phyloP scores from a whole-genome alignment of 2,113 vertebrate species.

The Piprites chloris region DNA sequence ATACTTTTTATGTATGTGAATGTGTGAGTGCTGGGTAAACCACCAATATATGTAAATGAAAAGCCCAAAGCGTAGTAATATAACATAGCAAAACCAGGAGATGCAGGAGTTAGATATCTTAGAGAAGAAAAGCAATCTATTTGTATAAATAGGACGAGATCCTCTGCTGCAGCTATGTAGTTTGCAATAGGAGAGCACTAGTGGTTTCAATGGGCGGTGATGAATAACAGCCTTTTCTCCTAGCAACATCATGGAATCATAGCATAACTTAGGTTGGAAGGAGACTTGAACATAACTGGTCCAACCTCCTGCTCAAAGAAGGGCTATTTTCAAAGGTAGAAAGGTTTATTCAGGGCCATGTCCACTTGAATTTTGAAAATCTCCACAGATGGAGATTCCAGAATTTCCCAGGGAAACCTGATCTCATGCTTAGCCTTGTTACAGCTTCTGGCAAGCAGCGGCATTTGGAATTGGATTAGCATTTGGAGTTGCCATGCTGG shows the following conservation, averaged over 20 bases:
- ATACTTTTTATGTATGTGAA: neutral
- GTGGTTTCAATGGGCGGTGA: neutral
- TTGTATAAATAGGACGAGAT: neutral
- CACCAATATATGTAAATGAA: neutral
- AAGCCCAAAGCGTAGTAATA: neutral
- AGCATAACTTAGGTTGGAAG: neutral
- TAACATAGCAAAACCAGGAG: neutral
- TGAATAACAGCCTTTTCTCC: neutral
- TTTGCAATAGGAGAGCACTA: neutral
- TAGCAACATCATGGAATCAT: neutral
- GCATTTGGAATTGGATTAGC: neutral
- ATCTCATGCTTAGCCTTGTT: neutral
- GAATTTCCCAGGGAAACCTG: neutral
- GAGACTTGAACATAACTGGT: neutral
- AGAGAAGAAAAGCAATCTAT: neutral
- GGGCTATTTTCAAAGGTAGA: neutral
- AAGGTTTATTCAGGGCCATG: neutral
- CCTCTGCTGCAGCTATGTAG: neutral
- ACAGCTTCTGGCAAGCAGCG: neutral
- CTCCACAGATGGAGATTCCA: neutral
- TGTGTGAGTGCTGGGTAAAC: neutral
- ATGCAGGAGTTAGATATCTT: neutral
- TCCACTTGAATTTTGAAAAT: neutral
- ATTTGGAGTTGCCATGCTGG: neutral
- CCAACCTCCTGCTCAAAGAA: neutral